Evolutionary conservation across 2,113 vertebrate species (phyloP).

Genomic region (Neodontobutis hainanensis): DNA sequence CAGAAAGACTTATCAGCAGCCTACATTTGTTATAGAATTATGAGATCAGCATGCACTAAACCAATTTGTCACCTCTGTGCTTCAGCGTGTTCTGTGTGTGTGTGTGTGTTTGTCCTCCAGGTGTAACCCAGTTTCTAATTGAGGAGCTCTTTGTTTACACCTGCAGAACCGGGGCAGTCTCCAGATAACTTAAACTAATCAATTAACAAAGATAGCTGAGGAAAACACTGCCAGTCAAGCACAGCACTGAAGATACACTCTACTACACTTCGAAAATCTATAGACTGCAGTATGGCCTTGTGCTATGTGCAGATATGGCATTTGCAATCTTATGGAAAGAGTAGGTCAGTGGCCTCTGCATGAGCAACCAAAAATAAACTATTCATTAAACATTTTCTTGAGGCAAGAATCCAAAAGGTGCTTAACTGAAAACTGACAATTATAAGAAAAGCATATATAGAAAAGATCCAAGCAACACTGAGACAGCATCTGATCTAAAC

Average conservation of each 20-base stretch:
- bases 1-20: constrained; percentile 54
- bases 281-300: background rate
- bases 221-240: constrained; percentile 37
- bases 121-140: constrained; percentile 71
- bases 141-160: constrained; percentile 69
- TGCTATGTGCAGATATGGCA: no score
- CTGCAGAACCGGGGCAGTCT: constrained; percentile 64
- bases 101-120: constrained; percentile 62
- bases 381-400: no score
- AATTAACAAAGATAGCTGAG: constrained; percentile 59
- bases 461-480: no score
- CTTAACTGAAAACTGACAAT: no score
- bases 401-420: no score
- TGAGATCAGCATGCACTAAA: constrained; percentile 47
- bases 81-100: constrained; percentile 33
- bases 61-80: constrained; percentile 41
- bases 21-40: constrained; percentile 38
- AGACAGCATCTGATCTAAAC: no score
- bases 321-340: no score
- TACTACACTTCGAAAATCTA: background rate
- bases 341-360: no score
- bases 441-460: no score
- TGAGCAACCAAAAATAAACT: no score
- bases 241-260: constrained; percentile 21
- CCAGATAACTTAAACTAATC: constrained; percentile 68